These are phyloP conservation scores for Mystacornis crossleyi DNA, from an alignment of 2,113 vertebrate genomes.

Conservation along the genomic window DNA sequence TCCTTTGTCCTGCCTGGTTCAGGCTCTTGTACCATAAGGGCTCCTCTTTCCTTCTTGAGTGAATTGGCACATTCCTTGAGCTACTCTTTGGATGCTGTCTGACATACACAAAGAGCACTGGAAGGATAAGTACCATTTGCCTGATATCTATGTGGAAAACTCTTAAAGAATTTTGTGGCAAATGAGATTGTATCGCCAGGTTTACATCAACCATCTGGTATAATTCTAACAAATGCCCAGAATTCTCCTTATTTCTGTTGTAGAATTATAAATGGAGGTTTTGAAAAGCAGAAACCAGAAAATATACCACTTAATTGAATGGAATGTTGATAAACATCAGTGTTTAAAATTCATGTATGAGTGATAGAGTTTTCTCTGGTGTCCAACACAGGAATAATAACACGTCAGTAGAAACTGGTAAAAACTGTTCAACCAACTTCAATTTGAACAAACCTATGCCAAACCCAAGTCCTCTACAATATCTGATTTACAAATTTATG, in stretches of 20 bases:
- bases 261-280: not conserved
- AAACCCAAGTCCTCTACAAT: not conserved
- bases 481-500: not conserved
- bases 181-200: not conserved
- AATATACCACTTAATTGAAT: not conserved
- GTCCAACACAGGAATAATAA: not conserved
- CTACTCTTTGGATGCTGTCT: conserved; percentile 11
- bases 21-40: not conserved
- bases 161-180: not conserved
- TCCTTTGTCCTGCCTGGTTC: conserved; percentile 44
- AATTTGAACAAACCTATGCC: not conserved
- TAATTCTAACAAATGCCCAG: not conserved
- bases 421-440: not conserved
- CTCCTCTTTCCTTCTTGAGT: not conserved
- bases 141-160: not conserved
- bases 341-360: not conserved
- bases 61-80: not conserved
- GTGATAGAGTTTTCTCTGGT: not conserved
- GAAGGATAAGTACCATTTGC: not conserved
- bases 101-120: not conserved
- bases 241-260: not conserved
- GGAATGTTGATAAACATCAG: not conserved
- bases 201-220: not conserved
- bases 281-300: not conserved
- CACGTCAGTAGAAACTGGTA: not conserved